These are phyloP conservation scores for Artemia sp. DNA, from an alignment of 2,888 invertebrate species.

Conservation along the genomic window DNA sequence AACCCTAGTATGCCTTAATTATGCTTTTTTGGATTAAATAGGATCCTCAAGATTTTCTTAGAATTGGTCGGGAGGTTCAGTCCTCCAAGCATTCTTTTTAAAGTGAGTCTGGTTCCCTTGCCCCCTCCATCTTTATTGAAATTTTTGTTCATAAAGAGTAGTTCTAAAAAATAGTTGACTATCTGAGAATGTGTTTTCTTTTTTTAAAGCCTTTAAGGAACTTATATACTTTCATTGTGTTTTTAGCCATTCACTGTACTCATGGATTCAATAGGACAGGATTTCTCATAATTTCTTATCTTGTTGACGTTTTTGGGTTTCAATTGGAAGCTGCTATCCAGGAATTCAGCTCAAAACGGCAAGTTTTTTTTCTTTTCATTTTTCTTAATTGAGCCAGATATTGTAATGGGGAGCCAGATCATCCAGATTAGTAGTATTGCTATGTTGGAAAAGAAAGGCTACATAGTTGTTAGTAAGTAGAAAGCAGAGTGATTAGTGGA, in stretches of 20 bases:
- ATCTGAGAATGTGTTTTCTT: neutral
- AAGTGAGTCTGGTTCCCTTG: too few relatives aligned
- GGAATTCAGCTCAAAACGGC: conserved; percentile 54
- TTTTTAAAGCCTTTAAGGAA: neutral
- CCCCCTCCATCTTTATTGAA: too few relatives aligned
- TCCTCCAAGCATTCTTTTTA: too few relatives aligned
- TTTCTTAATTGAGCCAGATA: too few relatives aligned
- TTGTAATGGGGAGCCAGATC: neutral
- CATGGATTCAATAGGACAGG: conserved; percentile 98
- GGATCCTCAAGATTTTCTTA: too few relatives aligned
- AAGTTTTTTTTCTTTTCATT: conserved; percentile 20
- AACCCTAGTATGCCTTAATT: too few relatives aligned
- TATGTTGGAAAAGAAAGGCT: neutral
- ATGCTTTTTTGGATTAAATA: too few relatives aligned
- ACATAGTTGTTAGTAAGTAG: too few relatives aligned
- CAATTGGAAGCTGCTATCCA: conserved; percentile 64
- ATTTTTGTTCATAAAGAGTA: too few relatives aligned
- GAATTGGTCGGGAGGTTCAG: too few relatives aligned
- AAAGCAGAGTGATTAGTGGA: too few relatives aligned
- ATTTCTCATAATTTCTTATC: conserved; percentile 75
- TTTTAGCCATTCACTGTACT: conserved; percentile 71
- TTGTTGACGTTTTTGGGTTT: conserved; percentile 66
- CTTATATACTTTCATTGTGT: conserved; percentile 23
- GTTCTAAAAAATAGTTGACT: too few relatives aligned
- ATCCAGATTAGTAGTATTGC: neutral